Evolutionary conservation across 2,888 invertebrate genomes (phyloP).

Genomic region (Phymatocera aterrima): DNA sequence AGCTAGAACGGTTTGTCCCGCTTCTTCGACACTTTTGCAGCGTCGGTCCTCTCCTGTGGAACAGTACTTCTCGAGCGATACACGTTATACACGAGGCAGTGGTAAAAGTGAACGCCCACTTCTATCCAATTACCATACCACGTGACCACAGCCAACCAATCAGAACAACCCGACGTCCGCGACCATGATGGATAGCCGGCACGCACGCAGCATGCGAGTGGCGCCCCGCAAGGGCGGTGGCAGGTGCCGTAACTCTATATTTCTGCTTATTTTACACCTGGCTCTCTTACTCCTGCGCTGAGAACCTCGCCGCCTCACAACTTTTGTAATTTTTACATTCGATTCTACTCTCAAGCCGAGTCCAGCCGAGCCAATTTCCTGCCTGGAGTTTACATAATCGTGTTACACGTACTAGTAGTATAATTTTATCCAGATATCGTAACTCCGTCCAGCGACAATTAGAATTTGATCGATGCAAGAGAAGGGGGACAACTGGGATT

Average conservation of each 20-base stretch:
- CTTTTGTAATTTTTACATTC: not conserved
- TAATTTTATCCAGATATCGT: too few species aligned
- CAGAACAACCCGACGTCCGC: slow-evolving; percentile 74
- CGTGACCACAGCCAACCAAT: slow-evolving; percentile 77
- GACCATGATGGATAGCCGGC: slow-evolving; percentile 79
- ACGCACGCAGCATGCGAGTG: slow-evolving; percentile 73
- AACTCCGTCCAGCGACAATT: too few species aligned
- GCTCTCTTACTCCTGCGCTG: not conserved
- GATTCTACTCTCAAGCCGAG: not conserved
- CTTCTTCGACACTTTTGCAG: slow-evolving; percentile 45
- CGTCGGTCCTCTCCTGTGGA: slow-evolving; percentile 34
- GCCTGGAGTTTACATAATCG: slow-evolving; percentile 3
- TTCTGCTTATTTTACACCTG: slow-evolving; percentile 46
- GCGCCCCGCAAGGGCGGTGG: slow-evolving; percentile 69
- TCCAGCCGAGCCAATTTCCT: not conserved
- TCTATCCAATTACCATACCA: slow-evolving; percentile 80
- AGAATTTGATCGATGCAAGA: not conserved
- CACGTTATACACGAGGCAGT: slow-evolving; percentile 49
- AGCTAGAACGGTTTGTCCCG: slow-evolving; percentile 50
- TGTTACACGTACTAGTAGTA: too few species aligned
- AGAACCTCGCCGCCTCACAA: too few species aligned
- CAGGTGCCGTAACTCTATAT: slow-evolving; percentile 71
- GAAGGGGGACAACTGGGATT: not conserved
- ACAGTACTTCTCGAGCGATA: not conserved
- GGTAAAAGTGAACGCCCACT: slow-evolving; percentile 76